Base-by-base conservation (phyloP, 2,888 invertebrate genomes). In the Cryptophagus acutangulus region DNA sequence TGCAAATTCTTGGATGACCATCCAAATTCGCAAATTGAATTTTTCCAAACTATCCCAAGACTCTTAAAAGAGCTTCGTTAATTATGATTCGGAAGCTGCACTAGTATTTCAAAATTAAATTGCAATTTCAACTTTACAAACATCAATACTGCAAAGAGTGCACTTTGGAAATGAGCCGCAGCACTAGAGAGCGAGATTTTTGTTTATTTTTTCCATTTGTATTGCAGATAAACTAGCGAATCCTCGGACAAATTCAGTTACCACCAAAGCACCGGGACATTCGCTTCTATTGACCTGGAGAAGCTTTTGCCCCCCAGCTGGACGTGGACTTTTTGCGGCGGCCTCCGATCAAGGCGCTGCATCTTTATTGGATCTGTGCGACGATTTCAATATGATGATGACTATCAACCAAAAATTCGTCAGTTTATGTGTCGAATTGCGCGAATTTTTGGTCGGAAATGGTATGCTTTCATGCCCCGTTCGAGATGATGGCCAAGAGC, bases 261-360 rank as follows among this genome's bases (percentile, higher is more conserved):
- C 4, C 30, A n/a, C n/a, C n/a, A n/a, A n/a, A n/a, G 33, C 40
- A 46, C 49, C 49, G 59, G 58, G 59, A 57, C 56, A 46, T 38
- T 43, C 40, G 58, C 48, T 48, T 62, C 62, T 62, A 46, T 42
- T 55, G 63, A 65, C 63, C 65, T 65, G 63, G 57, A 62, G 62
- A 61, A 56, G 49, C 61, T 46, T 24, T 40, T 50, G 54, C 47
- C 59, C 58, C 61, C 46, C 17, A 50, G 50, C 18, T 49, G 49
- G 49, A 17, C 15, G 36, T n/a, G n/a, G n/a, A n/a, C n/a, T n/a
- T n/a, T n/a, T n/a, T n/a, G n/a, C n/a, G n/a, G n/a, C 42, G 38
- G 52, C 54, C 57, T 45, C 59, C 58, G 62, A 60, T 61, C 59
- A 61, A 51, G 59, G 49, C 49, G 55, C 49, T 36, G n/a, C n/a